Base-by-base conservation (phyloP, 2,888 invertebrate species). In the Malthinus flaveolus region DNA sequence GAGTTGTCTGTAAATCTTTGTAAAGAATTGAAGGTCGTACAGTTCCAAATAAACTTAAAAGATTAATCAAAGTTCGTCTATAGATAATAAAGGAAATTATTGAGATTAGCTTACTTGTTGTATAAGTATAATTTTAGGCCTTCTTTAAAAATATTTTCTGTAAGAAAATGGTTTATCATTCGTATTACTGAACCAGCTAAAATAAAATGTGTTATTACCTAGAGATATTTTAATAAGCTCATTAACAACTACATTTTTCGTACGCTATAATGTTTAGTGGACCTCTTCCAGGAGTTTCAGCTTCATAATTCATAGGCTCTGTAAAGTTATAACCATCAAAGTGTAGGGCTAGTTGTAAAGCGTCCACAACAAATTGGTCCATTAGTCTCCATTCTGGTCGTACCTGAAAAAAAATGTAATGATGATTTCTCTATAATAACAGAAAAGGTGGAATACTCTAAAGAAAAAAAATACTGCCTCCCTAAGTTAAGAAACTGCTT, bases 201-300 rank as follows among this genome's bases (percentile, higher is more conserved):
- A 33, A 53, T 10, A 15, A 23, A 34, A 11, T 34, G 9, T n/a
- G 34, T 44, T 6, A 9, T 23, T n/a, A n/a, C n/a, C n/a, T n/a
- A n/a, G n/a, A n/a, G n/a, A n/a, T n/a, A n/a, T n/a, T n/a, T n/a
- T n/a, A 6, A n/a, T 37, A 23, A 7, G 5, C 12, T n/a, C 12
- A 1, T n/a, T 32, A 49, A 9, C n/a, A 39, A 49, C 36, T 52
- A 57, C 61, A 7, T 54, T 91, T 91, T 63, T 84, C 84, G 68
- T 90, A 90, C 0, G 85, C 82, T 56, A 90, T 83, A 1, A 79
- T 90, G 80, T 86, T 85, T 0, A 74, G 77, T 1, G 80, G 78
- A 5, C 88, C 83, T 59, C 87, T 80, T 0, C 70, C 68, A 0
- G 86, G 85, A 9, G 82, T 83, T 7, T 80, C 81, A 0, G 87